A percentile compares a stretch with the other conserved stretches of the same genome.
These are phyloP conservation scores for Ptilonorhynchus violaceus DNA, from an alignment of 2,113 vertebrate species.

Conservation along the genomic window DNA sequence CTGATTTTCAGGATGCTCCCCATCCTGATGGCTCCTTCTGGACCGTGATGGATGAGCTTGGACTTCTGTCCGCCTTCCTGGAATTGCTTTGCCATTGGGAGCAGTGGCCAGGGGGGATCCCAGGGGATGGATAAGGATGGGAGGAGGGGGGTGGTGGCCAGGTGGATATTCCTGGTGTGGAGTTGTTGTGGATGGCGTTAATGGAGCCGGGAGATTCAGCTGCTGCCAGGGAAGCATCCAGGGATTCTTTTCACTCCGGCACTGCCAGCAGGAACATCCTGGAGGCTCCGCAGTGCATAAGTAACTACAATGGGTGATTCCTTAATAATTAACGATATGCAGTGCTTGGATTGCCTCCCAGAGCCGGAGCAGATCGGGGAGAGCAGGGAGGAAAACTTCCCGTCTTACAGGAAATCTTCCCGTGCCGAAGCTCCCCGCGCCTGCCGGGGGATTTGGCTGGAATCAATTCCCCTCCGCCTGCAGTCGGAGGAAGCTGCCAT, in stretches of 20 bases:
- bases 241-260: background rate
- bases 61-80: background rate
- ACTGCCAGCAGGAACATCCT: background rate
- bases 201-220: background rate
- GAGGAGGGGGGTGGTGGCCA: background rate
- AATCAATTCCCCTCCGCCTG: background rate
- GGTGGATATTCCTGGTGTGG: background rate
- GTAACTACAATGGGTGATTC: conserved; percentile 26
- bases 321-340: conserved; percentile 64
- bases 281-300: background rate
- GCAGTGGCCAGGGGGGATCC: background rate
- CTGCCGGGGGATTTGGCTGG: background rate
- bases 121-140: background rate
- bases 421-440: background rate
- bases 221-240: background rate
- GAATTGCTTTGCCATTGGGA: background rate
- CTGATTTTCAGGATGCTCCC: background rate
- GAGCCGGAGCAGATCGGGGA: background rate
- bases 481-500: background rate
- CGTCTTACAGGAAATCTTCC: conserved; percentile 53
- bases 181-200: background rate
- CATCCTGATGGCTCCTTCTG: background rate
- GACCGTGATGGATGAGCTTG: background rate
- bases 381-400: conserved; percentile 34
- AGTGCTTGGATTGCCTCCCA: conserved; percentile 24